Evolutionary conservation across 2,888 invertebrate genomes (phyloP), one percentile per base, ranked within the genome.

Genomic region (Cataglyphis altisquamis): DNA sequence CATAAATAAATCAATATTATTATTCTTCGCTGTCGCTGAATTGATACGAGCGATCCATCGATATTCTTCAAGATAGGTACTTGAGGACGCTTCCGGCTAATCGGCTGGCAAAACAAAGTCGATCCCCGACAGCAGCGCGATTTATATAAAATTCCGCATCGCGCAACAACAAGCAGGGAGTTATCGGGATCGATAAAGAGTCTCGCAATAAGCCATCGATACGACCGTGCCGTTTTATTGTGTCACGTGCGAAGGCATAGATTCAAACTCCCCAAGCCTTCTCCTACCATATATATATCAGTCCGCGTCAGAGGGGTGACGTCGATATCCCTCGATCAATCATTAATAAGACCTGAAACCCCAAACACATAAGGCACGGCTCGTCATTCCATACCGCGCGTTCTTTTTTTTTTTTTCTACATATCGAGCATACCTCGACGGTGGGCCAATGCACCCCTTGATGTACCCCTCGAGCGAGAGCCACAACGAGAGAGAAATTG

Each of bases 251-350:
- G 91, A 92, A 92, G 91, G 90, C 92, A 91, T 87, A 91, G 91
- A 74, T 88, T 89, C 89, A 88, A 89, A 91, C 91, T 39, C 52
- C 25, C 57, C 10, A n/a, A n/a, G n/a, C 36, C n/a, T 21, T 25
- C n/a, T 12, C 10, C 36, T 60, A 10, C 82, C 62, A 41, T 64
- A 64, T 72, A 70, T 77, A 84, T 80, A 81, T 68, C 94, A 94
- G 94, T 93, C 90, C 90, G 93, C 92, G 92, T 93, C 93, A 91
- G 93, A 93, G 92, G 94, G 93, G 94, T 92, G 93, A 94, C 92
- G 93, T 94, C 94, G 93, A 94, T 94, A 94, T 94, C 94, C 94
- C 92, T 91, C 94, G 92, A 94, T 94, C 94, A 94, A 94, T 94
- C 94, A 94, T 94, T 94, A 94, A 94, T 94, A 94, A 94, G 94